phyloP scores from a whole-genome alignment of 2,888 invertebrate species.

The Chrysolina americana region DNA sequence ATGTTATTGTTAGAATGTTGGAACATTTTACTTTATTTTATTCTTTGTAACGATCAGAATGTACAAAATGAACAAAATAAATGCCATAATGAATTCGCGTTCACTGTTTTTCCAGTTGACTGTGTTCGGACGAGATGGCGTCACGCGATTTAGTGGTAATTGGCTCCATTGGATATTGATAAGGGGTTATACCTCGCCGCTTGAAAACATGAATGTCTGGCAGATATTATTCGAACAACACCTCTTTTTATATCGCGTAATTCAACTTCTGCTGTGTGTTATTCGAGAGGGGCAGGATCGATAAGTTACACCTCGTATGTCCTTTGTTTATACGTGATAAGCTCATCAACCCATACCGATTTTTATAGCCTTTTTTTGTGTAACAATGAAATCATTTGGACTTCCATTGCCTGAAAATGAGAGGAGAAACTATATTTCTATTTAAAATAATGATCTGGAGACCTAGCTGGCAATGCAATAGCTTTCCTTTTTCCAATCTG shows the following conservation, averaged over 20 bases:
- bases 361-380: no score
- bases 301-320: background rate
- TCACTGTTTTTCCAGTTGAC: conserved; percentile 35
- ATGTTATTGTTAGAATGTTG: no score
- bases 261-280: background rate
- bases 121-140: conserved; percentile 34
- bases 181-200: conserved; percentile 26
- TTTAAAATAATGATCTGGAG: no score
- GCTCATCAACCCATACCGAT: no score
- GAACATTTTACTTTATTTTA: background rate
- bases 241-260: conserved; percentile 11
- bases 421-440: no score
- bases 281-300: background rate
- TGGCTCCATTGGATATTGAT: conserved; percentile 39
- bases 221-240: conserved; percentile 9
- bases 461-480: no score
- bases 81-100: conserved; percentile 35
- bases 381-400: no score
- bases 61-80: conserved; percentile 32
- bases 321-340: background rate
- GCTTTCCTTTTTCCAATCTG: no score
- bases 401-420: no score
- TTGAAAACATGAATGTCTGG: conserved; percentile 29
- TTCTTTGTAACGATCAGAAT: conserved; percentile 27
- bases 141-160: conserved; percentile 40